phyloP scores from a whole-genome alignment of 2,797 vertebrate species.

The Capromys pilorides region DNA sequence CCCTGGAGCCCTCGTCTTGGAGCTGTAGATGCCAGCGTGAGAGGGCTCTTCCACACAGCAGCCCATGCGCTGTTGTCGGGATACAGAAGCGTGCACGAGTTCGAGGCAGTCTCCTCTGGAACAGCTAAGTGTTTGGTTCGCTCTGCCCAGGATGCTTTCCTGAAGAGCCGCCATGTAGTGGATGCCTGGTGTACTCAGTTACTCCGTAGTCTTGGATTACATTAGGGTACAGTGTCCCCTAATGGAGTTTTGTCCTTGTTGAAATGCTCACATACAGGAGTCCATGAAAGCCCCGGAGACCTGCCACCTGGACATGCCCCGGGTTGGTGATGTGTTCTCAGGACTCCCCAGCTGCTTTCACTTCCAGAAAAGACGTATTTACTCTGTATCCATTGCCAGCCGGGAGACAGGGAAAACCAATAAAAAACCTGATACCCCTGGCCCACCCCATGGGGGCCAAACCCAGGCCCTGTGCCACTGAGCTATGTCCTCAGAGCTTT shows the following conservation, averaged over 20 bases:
- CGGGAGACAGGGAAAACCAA: background rate
- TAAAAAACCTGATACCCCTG: background rate
- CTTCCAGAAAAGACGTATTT: background rate
- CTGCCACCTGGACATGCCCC: accelerated
- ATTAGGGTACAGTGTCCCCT: too few species aligned
- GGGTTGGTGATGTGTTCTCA: background rate
- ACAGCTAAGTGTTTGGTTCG: background rate
- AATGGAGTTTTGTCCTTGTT: background rate
- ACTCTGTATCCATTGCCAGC: background rate
- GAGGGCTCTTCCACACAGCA: background rate
- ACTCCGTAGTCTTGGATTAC: background rate
- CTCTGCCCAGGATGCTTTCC: background rate
- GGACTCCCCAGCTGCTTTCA: background rate
- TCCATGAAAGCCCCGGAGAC: background rate
- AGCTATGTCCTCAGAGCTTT: background rate
- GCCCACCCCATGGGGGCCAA: background rate
- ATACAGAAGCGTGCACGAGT: accelerated
- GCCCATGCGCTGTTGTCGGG: background rate
- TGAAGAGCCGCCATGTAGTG: accelerated
- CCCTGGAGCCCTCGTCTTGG: background rate
- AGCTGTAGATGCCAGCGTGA: background rate
- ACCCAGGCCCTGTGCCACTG: background rate
- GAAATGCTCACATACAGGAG: background rate
- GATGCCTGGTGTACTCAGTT: accelerated
- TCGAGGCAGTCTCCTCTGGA: background rate